A percentile compares a stretch with the other conserved stretches of the same genome.
Conservation (phyloP, 2,113 vertebrate genomes). For the Beaufortia kweichowensis region DNA sequence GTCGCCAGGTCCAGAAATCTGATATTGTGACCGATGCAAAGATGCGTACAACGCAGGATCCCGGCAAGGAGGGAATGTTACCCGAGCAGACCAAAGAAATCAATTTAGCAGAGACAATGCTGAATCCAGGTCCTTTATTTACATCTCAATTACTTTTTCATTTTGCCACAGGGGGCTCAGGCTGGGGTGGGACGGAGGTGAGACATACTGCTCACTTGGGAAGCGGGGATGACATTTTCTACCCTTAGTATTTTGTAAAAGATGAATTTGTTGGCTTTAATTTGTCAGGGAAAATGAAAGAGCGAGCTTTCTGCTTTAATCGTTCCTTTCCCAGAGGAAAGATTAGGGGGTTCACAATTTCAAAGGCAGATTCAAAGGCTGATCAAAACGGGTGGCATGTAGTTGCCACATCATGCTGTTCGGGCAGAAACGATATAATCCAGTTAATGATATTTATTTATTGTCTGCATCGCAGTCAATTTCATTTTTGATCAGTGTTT, state of each 20-base stretch:
- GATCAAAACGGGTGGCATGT: conserved; percentile 1
- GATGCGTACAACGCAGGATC: conserved; percentile 36
- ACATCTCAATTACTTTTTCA: conserved; percentile 56
- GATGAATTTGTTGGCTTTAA: conserved; percentile 39
- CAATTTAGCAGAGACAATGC: conserved; percentile 48
- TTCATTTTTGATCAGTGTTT: neutral
- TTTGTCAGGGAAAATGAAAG: conserved; percentile 30
- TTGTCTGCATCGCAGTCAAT: conserved; percentile 9
- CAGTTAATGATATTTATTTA: neutral
- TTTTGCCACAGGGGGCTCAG: conserved; percentile 39
- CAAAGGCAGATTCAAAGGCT: conserved; percentile 35
- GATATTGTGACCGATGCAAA: conserved; percentile 44
- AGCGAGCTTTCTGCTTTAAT: conserved; percentile 23
- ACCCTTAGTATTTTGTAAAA: conserved; percentile 36
- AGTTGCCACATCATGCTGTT: conserved; percentile 22
- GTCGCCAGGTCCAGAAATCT: conserved; percentile 42
- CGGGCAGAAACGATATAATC: conserved; percentile 3
- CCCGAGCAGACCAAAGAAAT: conserved; percentile 48
- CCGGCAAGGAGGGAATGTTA: conserved; percentile 28
- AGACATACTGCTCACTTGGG: conserved; percentile 32
- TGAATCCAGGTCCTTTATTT: conserved; percentile 46
- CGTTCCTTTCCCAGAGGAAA: conserved; percentile 2
- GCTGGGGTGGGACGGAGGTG: conserved; percentile 26
- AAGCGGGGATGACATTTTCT: conserved; percentile 16
- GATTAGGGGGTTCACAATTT: conserved; percentile 23